Evolutionary conservation across 2,113 vertebrate genomes (phyloP), one percentile per base, ranked within the genome.

Genomic region (Manacus vitellinus): DNA sequence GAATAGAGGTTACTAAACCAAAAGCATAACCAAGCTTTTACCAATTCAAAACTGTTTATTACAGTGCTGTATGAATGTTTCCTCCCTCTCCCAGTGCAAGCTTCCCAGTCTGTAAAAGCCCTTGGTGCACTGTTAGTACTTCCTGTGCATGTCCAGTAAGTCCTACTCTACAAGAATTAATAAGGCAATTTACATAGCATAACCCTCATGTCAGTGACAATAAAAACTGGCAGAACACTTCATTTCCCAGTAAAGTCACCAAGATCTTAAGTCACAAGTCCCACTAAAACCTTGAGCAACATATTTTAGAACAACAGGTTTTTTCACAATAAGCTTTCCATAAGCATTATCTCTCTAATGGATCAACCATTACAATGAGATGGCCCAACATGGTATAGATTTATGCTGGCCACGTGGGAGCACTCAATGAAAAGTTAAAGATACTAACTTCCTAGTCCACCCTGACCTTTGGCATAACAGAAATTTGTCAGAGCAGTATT

Each of bases 161-260:
- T 20, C 54, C 20, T 47, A 44, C 17, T 21, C 41, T 25, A 44
- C 1, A 5, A n/a, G 22, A 86, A 37, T 0, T 41, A 25, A 47
- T 35, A 33, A 0, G 8, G n/a, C 43, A 74, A 33, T 20, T 43
- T 62, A 49, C 0, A 0, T 25, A 44, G 8, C 30, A 43, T 23
- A 89, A 76, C 37, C 39, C 44, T 61, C 44, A 65, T 24, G 75
- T 67, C 11, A 46, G 17, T 23, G 25, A 62, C 19, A 30, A 77
- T 10, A 85, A 87, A 70, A 65, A 27, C 13, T 24, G 13, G 19
- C 33, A 63, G 10, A 87, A 35, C 15, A 44, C 10, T 56, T 73
- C 2, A 44, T 43, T 81, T 77, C 31, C 37, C 51, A 76, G 14
- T 47, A 59, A 86, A 68, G n/a, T 6, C 30, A 75, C 11, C 28